Base-by-base conservation (phyloP, 64 coral and sea anemone species). In the Astreopora myriophthalma region DNA sequence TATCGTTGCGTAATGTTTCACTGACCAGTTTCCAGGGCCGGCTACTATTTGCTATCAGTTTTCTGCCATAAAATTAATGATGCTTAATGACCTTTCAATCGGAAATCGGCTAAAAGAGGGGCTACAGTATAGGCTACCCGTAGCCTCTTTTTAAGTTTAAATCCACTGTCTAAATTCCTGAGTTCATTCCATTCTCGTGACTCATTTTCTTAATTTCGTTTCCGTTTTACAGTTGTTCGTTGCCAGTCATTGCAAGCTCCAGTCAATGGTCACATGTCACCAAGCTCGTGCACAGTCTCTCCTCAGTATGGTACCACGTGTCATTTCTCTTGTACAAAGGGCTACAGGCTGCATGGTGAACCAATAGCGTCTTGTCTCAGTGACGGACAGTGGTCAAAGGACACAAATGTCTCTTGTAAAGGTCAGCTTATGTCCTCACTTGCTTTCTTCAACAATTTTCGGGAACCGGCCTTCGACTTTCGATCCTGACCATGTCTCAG, bases 331-430 rank as follows among this genome's bases (percentile, higher is more conserved):
- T 91, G 89, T 49, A 22, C 8, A 69, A 61, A 38, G 24, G 89
- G 89, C n/a, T 91, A 71, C 76, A 71, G 62, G 5, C 31, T 91
- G 36, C 46, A 81, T 25, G 42, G 64, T 16, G 46, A 91, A 9
- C 79, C 76, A 69, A 23, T 51, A 71, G 49, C 29, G 10, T 68
- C 64, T 33, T 91, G 89, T 67, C 79, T 69, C 23, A 34, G 63
- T 28, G 19, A 65, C 25, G 89, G 89, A 60, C 39, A 48, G 48
- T 91, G 89, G 89, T 57, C 89, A 29, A 82, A 35, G 20, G 38
- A 48, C 65, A 71, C 35, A 23, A 58, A 6, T 61, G 28, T 69
- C 3, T 38, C 65, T 81, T 91, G 89, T 25, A 83, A 69, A 91
- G 89, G 89, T 91, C 26, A 72, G 65, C 16, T 37, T 73, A 73